A percentile compares a stretch with the other conserved stretches of the same genome.
These are phyloP conservation scores for Chrysotoxum bicinctum DNA, from an alignment of 2,888 invertebrate species.

Conservation along the genomic window DNA sequence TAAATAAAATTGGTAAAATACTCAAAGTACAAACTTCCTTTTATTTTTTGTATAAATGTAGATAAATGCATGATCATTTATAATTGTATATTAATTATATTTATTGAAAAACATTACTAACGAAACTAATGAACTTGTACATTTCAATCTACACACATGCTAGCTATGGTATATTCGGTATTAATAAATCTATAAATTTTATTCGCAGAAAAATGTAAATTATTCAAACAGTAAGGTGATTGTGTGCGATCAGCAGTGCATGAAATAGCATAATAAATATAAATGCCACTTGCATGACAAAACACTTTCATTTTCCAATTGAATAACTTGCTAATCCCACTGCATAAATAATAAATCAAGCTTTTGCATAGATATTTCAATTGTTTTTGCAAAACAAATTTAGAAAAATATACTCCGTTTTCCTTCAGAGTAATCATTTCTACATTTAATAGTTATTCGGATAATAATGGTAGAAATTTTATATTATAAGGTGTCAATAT, in stretches of 20 bases:
- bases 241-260: constrained; percentile 55
- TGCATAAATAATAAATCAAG: not conserved
- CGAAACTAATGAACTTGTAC: not conserved
- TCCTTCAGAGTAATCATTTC: no score
- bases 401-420: no score
- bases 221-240: constrained; percentile 42
- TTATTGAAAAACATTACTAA: not conserved
- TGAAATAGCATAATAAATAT: constrained; percentile 9
- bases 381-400: constrained; percentile 34
- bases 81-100: no score
- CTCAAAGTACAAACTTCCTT: no score
- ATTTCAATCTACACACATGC: not conserved
- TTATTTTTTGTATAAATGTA: no score
- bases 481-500: no score
- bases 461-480: no score
- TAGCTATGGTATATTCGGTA: not conserved
- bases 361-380: not conserved
- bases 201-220: not conserved
- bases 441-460: no score
- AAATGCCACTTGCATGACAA: constrained; percentile 69
- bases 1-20: no score
- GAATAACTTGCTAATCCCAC: constrained; percentile 17
- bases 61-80: no score
- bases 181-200: not conserved
- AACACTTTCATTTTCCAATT: constrained; percentile 68